A percentile compares a stretch with the other conserved stretches of the same genome.
phyloP scores from a whole-genome alignment of 2,888 invertebrate genomes.

The Leptura quadrifasciata region DNA sequence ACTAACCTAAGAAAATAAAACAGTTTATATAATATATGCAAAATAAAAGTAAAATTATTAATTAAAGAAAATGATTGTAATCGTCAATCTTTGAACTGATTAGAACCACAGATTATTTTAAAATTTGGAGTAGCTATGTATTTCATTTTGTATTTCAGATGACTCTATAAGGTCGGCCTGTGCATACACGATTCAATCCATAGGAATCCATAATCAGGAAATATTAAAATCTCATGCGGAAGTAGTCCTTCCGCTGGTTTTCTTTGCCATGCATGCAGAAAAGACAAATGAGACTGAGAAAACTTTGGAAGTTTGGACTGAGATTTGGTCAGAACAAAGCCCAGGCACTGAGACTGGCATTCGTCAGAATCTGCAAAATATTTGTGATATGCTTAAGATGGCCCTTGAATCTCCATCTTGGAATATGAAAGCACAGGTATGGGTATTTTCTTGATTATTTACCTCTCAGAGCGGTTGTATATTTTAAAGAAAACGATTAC shows the following conservation, averaged over 20 bases:
- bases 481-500: too few relatives aligned
- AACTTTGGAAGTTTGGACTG: slow-evolving; percentile 87
- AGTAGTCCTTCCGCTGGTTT: slow-evolving; percentile 87
- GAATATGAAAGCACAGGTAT: slow-evolving; percentile 88
- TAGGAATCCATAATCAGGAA: slow-evolving; percentile 89
- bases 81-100: too few relatives aligned
- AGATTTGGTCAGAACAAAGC: slow-evolving; percentile 92
- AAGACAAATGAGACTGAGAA: slow-evolving; percentile 80
- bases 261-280: slow-evolving; percentile 93
- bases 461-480: too few relatives aligned
- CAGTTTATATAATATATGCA: too few relatives aligned
- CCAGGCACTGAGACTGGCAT: slow-evolving; percentile 91
- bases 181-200: slow-evolving; percentile 85
- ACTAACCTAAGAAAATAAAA: too few relatives aligned
- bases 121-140: too few relatives aligned
- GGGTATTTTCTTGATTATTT: not conserved
- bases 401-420: slow-evolving; percentile 90
- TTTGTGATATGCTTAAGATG: slow-evolving; percentile 82
- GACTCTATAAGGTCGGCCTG: slow-evolving; percentile 85
- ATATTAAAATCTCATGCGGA: slow-evolving; percentile 86
- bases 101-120: too few relatives aligned
- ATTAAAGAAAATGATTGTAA: too few relatives aligned
- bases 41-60: too few relatives aligned
- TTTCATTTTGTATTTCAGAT: slow-evolving; percentile 74
- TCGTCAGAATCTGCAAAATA: slow-evolving; percentile 83